phyloP scores from a whole-genome alignment of 2,113 vertebrate species.

The Petaurus breviceps region DNA sequence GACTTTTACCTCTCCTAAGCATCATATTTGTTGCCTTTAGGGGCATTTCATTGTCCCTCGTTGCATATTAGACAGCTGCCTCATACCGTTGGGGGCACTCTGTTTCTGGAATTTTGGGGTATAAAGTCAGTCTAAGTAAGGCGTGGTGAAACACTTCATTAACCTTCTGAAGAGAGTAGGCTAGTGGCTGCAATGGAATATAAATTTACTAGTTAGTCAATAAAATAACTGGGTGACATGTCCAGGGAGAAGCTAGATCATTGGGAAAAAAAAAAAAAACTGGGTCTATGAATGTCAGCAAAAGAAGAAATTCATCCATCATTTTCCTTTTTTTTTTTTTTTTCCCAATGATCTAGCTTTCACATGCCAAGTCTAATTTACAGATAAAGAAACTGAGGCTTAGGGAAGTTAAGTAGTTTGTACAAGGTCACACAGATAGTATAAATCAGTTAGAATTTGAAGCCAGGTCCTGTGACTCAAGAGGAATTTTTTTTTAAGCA shows the following conservation, averaged over 20 bases:
- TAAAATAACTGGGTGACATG: background rate
- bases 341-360: too few species aligned
- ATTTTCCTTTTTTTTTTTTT: too few species aligned
- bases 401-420: too few species aligned
- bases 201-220: background rate
- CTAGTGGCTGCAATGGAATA: background rate
- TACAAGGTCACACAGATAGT: too few species aligned
- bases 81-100: background rate
- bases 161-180: background rate
- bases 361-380: too few species aligned
- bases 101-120: background rate
- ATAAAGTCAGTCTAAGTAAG: background rate
- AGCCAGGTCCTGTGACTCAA: too few species aligned
- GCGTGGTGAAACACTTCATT: background rate
- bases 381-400: too few species aligned
- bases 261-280: background rate
- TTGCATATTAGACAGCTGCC: background rate
- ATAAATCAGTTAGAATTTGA: too few species aligned
- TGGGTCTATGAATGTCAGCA: too few species aligned
- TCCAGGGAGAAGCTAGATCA: background rate
- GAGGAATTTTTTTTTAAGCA: too few species aligned
- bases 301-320: too few species aligned
- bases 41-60: background rate
- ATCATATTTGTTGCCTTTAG: background rate
- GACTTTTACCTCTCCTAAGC: background rate